Evolutionary conservation across 2,113 vertebrate genomes (phyloP), one percentile per base, ranked within the genome.

Genomic region (Rhynchopsitta pachyrhyncha): DNA sequence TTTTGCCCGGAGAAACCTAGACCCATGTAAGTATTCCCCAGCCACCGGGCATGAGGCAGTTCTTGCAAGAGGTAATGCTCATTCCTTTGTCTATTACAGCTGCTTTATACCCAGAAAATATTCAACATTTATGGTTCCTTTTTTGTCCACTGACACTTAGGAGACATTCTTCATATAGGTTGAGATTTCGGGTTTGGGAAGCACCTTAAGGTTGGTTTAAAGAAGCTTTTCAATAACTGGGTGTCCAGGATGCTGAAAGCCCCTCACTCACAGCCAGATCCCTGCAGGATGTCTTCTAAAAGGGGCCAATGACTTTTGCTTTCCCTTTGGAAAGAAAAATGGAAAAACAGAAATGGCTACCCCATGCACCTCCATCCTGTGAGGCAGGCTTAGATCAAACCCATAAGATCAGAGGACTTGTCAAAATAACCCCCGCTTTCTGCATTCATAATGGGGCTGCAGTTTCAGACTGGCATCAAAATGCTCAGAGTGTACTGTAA

Each of bases 221-320:
- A 79, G 7, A 79, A 62, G 37, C 42, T 47, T 62, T n/a, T 60
- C 27, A 24, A 28, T 25, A 19, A 13, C 62, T 67, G 19, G 6
- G 14, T 67, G 29, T 57, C 25, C 55, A 70, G 62, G 33, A 42
- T n/a, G 14, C 17, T 42, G 55, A 17, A 87, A 31, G 8, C 6
- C 28, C 17, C 6, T 4, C 10, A 1, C 1, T 3, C 60, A 59
- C 29, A 63, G 15, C 6, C 17, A 4, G 29, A n/a, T 7, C 11
- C 6, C 13, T 44, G 13, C 3, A 71, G 37, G 17, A 28, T 33
- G 20, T 27, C n/a, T 68, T 64, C 35, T 39, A 35, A 82, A 75
- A 63, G 22, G 4, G 7, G 37, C 24, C 8, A 70, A 46, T 2
- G 2, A 29, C 13, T 79, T 78, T 79, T 85, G 11, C 23, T 57